Evolutionary conservation across 2,888 invertebrate genomes (phyloP).

Genomic region (Euclidia mi): DNA sequence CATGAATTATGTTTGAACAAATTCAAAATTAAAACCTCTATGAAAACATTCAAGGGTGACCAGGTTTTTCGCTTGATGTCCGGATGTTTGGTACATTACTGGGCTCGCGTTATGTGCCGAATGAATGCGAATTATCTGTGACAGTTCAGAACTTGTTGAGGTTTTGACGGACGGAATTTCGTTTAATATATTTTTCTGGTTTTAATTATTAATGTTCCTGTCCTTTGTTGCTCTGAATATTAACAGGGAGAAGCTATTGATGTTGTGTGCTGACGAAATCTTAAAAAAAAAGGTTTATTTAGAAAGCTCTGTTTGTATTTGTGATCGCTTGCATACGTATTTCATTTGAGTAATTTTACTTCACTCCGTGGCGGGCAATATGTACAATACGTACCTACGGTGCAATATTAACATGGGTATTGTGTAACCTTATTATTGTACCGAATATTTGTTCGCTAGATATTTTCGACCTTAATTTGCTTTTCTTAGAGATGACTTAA

Average conservation of each 20-base stretch:
- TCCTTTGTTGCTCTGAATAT: not conserved
- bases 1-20: conserved; percentile 14
- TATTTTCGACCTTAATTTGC: too few relatives aligned
- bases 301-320: too few relatives aligned
- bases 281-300: too few relatives aligned
- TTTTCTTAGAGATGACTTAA: too few relatives aligned
- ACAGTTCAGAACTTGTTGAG: conserved; percentile 17
- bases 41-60: conserved; percentile 22
- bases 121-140: conserved; percentile 15
- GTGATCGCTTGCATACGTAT: too few relatives aligned
- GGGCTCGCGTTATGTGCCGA: conserved; percentile 9
- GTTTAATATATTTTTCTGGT: conserved; percentile 1
- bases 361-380: too few relatives aligned
- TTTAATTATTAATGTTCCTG: not conserved
- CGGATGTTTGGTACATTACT: conserved; percentile 25
- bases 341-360: too few relatives aligned
- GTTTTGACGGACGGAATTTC: conserved; percentile 7
- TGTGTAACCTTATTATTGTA: too few relatives aligned
- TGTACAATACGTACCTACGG: too few relatives aligned
- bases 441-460: too few relatives aligned
- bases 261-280: not conserved
- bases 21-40: conserved; percentile 21
- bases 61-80: conserved; percentile 22
- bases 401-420: too few relatives aligned
- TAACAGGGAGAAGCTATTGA: not conserved